Conservation (phyloP, 37 sponge, comb jelly and placozoan genomes). For the Oscarella lobularis region DNA sequence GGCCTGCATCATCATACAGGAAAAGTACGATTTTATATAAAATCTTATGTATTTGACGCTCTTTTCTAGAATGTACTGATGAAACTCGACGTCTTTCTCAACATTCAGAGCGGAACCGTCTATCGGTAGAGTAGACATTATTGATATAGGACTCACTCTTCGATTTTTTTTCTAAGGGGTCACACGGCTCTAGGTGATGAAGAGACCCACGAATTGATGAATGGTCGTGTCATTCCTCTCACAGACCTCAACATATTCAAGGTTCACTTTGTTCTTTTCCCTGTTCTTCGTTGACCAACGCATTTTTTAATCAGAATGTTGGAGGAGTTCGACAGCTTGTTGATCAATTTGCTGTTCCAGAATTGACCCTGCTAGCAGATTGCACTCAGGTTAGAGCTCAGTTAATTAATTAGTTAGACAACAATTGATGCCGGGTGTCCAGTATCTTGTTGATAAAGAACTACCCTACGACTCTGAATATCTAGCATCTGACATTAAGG, state of each 20-base stretch:
- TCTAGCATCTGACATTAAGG: slow-evolving; percentile 47
- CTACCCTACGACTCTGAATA: slow-evolving; percentile 45
- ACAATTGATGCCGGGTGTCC: too few relatives aligned
- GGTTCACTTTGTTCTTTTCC: too few relatives aligned
- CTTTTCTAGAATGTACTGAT: slow-evolving; percentile 53
- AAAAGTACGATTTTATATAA: not conserved
- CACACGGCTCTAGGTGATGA: not conserved
- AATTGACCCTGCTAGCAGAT: slow-evolving; percentile 59
- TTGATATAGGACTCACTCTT: not conserved
- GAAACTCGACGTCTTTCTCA: slow-evolving; percentile 81
- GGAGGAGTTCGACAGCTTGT: slow-evolving; percentile 37
- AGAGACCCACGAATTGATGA: not conserved
- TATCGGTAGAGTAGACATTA: slow-evolving; percentile 33
- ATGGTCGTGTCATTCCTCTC: too few relatives aligned
- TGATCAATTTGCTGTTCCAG: slow-evolving; percentile 72
- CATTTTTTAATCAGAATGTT: not conserved
- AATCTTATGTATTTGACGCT: not conserved
- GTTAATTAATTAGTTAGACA: too few relatives aligned
- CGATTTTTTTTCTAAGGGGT: not conserved
- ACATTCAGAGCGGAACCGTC: slow-evolving; percentile 68
- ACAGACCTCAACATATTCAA: too few relatives aligned
- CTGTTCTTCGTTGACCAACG: too few relatives aligned
- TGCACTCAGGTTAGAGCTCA: slow-evolving; percentile 41
- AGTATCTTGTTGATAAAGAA: slow-evolving; percentile 11
- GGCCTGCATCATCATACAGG: slow-evolving; percentile 80